These are phyloP conservation scores for Columbina picui DNA, from an alignment of 2,113 vertebrate species.

Conservation along the genomic window DNA sequence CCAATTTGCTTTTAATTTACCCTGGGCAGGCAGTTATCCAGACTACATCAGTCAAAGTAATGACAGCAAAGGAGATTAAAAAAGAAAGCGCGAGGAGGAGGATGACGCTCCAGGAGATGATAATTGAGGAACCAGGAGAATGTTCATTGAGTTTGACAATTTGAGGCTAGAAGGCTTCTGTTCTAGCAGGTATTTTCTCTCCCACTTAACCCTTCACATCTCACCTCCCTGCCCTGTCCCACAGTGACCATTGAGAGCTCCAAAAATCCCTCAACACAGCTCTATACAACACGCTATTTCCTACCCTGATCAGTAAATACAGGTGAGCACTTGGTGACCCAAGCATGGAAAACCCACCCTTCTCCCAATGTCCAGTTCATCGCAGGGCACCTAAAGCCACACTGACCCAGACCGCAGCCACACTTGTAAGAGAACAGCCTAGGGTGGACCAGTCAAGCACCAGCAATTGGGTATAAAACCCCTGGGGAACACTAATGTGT, in stretches of 20 bases:
- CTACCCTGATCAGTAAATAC: background rate
- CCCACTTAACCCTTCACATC: background rate
- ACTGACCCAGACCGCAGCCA: background rate
- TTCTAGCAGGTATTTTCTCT: background rate
- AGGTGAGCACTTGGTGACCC: background rate
- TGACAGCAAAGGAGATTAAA: slow-evolving; percentile 39
- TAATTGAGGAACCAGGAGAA: background rate
- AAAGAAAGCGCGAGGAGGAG: background rate
- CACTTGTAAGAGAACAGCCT: background rate
- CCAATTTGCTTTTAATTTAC: background rate
- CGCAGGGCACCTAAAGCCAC: background rate
- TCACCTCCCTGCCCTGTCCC: background rate
- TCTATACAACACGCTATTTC: background rate
- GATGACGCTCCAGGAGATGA: background rate
- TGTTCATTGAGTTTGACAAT: background rate
- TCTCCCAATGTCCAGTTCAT: background rate
- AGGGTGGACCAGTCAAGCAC: background rate
- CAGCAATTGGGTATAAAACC: background rate
- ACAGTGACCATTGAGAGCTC: background rate
- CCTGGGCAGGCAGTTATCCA: background rate
- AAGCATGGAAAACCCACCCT: background rate
- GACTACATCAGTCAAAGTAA: background rate
- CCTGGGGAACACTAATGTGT: background rate
- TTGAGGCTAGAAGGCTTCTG: background rate
- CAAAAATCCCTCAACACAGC: background rate